phyloP scores from a whole-genome alignment of 2,113 vertebrate species.

The Bos javanicus region DNA sequence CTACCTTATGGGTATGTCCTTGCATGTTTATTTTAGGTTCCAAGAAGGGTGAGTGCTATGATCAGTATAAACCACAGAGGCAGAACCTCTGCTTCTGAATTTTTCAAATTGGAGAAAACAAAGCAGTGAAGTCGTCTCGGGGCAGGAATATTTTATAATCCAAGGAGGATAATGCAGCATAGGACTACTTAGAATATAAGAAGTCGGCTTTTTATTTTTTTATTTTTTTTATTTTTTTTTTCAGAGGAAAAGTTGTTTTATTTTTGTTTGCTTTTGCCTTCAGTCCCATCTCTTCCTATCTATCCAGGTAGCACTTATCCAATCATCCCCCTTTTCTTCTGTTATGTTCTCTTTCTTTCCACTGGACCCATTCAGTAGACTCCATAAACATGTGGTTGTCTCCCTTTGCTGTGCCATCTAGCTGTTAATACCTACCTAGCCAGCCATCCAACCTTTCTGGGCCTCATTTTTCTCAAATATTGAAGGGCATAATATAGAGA shows the following conservation, averaged over 20 bases:
- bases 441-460: background rate
- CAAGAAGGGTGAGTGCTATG: background rate
- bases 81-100: background rate
- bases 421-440: background rate
- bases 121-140: background rate
- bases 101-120: background rate
- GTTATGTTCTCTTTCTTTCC: background rate
- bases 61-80: background rate
- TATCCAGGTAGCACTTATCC: background rate
- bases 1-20: background rate
- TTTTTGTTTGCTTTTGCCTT: constrained; percentile 27
- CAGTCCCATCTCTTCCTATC: background rate
- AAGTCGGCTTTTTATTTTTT: no score
- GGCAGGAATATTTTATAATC: background rate
- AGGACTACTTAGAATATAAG: no score
- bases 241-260: background rate
- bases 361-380: background rate
- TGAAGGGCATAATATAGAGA: background rate
- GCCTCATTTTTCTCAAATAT: background rate
- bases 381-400: background rate
- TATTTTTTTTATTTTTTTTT: no score
- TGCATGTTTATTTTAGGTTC: background rate
- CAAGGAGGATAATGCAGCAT: background rate
- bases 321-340: background rate
- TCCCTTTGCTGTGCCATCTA: background rate